These are phyloP conservation scores for Lepidothrix coronata DNA, from an alignment of 2,113 vertebrate species.

Conservation along the genomic window DNA sequence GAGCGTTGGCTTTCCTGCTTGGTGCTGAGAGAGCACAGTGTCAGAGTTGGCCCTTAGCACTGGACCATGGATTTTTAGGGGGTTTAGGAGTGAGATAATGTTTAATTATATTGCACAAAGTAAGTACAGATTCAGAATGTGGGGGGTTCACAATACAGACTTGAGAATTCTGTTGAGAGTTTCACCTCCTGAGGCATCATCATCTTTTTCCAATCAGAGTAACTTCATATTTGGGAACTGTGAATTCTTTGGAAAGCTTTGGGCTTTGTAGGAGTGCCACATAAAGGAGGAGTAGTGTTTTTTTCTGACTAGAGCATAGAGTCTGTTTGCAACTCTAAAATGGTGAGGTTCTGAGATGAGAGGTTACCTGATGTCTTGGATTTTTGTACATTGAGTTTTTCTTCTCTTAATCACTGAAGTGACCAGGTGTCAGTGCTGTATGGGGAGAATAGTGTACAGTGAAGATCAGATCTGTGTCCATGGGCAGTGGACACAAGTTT, in stretches of 20 bases:
- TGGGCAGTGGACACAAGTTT: not conserved
- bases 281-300: not conserved
- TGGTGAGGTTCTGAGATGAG: not conserved
- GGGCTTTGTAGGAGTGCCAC: not conserved
- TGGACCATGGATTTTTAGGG: not conserved
- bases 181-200: not conserved
- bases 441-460: not conserved
- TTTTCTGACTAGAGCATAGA: not conserved
- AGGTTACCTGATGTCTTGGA: not conserved
- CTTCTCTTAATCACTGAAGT: not conserved
- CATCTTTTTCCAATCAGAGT: not conserved
- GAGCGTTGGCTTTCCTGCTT: not conserved
- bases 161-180: not conserved
- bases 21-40: not conserved
- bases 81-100: not conserved
- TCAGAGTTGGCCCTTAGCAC: not conserved
- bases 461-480: not conserved
- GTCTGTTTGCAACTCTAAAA: not conserved
- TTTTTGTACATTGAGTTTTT: not conserved
- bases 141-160: not conserved
- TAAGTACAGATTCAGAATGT: not conserved
- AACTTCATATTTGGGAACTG: not conserved
- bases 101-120: not conserved
- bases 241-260: constrained; percentile 6
- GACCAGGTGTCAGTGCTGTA: not conserved